These are phyloP conservation scores for Plusia festucae DNA, from an alignment of 2,888 invertebrate species.

Conservation along the genomic window DNA sequence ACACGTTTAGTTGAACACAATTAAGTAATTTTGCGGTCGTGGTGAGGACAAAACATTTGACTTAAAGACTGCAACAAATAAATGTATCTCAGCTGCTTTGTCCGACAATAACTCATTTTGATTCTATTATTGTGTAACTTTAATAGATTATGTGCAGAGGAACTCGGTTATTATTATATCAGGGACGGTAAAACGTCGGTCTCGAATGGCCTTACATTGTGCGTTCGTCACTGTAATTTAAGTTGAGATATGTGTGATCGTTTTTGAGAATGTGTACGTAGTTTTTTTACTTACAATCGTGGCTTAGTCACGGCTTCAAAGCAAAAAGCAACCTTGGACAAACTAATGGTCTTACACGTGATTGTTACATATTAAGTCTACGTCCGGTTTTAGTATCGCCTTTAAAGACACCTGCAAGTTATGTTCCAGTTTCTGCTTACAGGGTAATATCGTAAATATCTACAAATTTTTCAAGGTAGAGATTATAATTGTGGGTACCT, in stretches of 20 bases:
- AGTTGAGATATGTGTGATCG: slow-evolving; percentile 36
- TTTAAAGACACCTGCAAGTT: slow-evolving; percentile 35
- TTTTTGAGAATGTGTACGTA: slow-evolving; percentile 45
- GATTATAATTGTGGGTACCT: no score
- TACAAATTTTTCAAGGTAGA: neutral
- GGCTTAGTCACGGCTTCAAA: slow-evolving; percentile 77
- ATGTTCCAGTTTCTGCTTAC: slow-evolving; percentile 27
- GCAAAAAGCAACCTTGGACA: slow-evolving; percentile 84
- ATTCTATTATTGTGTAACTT: slow-evolving; percentile 22
- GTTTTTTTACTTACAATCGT: slow-evolving; percentile 44
- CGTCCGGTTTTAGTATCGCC: slow-evolving; percentile 65
- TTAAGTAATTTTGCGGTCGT: slow-evolving; percentile 50
- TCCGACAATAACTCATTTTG: slow-evolving; percentile 32
- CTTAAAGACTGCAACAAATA: slow-evolving; percentile 11
- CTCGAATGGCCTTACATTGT: slow-evolving; percentile 32
- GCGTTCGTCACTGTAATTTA: slow-evolving; percentile 48
- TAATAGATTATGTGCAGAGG: slow-evolving; percentile 19
- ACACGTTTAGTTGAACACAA: slow-evolving; percentile 51
- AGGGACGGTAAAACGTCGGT: slow-evolving; percentile 18
- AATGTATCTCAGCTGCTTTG: slow-evolving; percentile 20
- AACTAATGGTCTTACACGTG: slow-evolving; percentile 75
- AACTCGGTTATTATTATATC: slow-evolving; percentile 27
- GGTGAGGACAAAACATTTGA: slow-evolving; percentile 35
- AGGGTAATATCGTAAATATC: slow-evolving; percentile 9
- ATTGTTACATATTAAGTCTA: slow-evolving; percentile 73